Evolutionary conservation across 2,888 invertebrate species (phyloP).

Genomic region (Junonia oenone): DNA sequence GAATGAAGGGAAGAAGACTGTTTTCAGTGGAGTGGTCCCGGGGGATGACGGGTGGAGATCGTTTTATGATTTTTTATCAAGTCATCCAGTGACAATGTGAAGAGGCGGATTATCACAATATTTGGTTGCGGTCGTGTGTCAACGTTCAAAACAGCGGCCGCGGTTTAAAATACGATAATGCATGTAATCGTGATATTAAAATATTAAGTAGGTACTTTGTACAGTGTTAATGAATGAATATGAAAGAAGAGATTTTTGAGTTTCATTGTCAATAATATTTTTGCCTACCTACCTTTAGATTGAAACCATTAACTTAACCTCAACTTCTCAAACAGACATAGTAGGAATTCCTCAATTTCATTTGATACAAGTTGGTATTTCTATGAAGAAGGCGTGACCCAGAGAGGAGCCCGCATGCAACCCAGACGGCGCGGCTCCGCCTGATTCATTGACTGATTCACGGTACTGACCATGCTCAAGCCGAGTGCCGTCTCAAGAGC

Average conservation of each 20-base stretch:
- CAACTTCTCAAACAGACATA: too few relatives aligned
- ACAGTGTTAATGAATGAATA: too few relatives aligned
- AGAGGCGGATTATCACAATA: conserved; percentile 74
- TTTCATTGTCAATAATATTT: too few relatives aligned
- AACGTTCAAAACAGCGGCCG: conserved; percentile 44
- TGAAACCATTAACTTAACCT: too few relatives aligned
- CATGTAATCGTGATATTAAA: not conserved
- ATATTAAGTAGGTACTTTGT: too few relatives aligned
- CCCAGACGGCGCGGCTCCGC: conserved; percentile 59
- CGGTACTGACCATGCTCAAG: conserved; percentile 52
- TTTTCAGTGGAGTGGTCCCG: conserved; percentile 41
- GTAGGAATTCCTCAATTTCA: not conserved
- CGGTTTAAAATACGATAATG: conserved; percentile 9
- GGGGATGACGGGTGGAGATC: conserved; percentile 53
- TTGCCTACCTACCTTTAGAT: too few relatives aligned
- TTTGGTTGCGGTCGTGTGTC: conserved; percentile 67
- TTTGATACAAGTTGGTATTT: not conserved
- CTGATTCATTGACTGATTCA: conserved; percentile 39
- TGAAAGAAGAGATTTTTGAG: too few relatives aligned
- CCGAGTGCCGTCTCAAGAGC: conserved; percentile 34
- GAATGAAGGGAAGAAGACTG: conserved; percentile 66
- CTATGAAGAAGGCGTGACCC: conserved; percentile 48
- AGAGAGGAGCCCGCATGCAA: conserved; percentile 47
- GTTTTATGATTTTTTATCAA: conserved; percentile 70
- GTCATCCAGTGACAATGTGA: conserved; percentile 70